phyloP scores from a whole-genome alignment of 2,797 vertebrate species.

The Crocodylus rhombifer region DNA sequence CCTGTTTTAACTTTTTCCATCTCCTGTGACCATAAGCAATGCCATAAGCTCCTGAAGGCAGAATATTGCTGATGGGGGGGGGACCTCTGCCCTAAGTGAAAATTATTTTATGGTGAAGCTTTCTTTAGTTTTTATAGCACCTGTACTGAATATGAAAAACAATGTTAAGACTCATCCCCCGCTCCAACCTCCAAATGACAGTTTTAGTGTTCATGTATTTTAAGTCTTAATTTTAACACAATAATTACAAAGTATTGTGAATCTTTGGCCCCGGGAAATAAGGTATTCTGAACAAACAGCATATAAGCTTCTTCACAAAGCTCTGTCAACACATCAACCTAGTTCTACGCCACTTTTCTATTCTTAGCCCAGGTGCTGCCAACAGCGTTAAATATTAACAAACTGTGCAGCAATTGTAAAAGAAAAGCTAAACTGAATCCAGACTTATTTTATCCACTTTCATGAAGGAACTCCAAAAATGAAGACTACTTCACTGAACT shows the following conservation, averaged over 20 bases:
- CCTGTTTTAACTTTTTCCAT: too few species aligned
- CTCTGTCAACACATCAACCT: not conserved
- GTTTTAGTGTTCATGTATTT: not conserved
- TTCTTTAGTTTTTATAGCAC: not conserved
- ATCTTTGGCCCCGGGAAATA: not conserved
- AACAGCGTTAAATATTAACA: not conserved
- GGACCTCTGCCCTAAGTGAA: too few species aligned
- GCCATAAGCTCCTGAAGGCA: too few species aligned
- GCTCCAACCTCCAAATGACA: not conserved
- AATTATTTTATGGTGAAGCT: too few species aligned
- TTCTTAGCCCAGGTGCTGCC: accelerated
- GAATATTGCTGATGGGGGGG: too few species aligned
- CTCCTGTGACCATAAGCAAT: too few species aligned
- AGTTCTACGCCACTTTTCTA: not conserved
- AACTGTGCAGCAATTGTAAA: not conserved
- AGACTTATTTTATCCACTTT: not conserved
- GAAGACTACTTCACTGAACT: not conserved
- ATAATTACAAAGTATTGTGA: not conserved
- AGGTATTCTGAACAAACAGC: not conserved
- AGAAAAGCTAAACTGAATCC: not conserved
- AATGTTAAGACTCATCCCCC: not conserved
- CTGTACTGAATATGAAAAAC: not conserved
- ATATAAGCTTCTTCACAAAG: not conserved
- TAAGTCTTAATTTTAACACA: not conserved
- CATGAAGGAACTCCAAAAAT: not conserved